These are phyloP conservation scores for Cetonia aurata DNA, from an alignment of 2,888 invertebrate species.

Conservation along the genomic window DNA sequence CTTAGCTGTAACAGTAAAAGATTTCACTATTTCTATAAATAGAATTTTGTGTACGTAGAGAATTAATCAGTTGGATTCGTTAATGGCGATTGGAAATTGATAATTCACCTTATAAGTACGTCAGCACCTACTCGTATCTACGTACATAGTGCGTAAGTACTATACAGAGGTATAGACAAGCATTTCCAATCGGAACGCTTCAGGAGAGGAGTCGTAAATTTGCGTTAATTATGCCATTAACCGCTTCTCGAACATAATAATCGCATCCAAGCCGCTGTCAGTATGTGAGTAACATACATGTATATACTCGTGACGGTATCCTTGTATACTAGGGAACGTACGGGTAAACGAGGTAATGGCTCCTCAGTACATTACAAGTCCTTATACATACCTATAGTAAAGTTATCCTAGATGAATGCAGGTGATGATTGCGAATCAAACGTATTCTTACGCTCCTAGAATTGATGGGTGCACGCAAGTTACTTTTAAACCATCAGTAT, in stretches of 20 bases:
- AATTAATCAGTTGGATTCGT: slow-evolving; percentile 21
- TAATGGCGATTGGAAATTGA: slow-evolving; percentile 28
- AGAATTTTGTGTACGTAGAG: slow-evolving; percentile 17
- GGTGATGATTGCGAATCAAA: slow-evolving; percentile 35
- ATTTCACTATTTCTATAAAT: background rate
- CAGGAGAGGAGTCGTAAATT: slow-evolving; percentile 35
- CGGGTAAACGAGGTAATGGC: slow-evolving; percentile 35
- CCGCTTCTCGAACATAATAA: slow-evolving; percentile 39
- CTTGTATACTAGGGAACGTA: slow-evolving; percentile 13
- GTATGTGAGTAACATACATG: background rate
- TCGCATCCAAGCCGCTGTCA: slow-evolving; percentile 35
- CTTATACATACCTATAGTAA: slow-evolving; percentile 30
- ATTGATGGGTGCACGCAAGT: background rate
- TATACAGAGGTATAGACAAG: slow-evolving; percentile 8
- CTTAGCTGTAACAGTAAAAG: slow-evolving; percentile 11
- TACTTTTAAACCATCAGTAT: too few relatives aligned
- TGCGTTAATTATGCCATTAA: slow-evolving; percentile 45
- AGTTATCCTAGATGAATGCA: slow-evolving; percentile 31
- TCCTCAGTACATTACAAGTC: slow-evolving; percentile 35
- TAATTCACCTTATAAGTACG: slow-evolving; percentile 27
- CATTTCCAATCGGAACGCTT: slow-evolving; percentile 30
- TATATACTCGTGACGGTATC: slow-evolving; percentile 18
- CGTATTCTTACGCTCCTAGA: background rate
- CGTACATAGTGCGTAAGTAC: background rate
- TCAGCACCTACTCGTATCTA: background rate